Evolutionary conservation across 2,113 vertebrate genomes (phyloP).

Genomic region (Galeopterus variegatus): DNA sequence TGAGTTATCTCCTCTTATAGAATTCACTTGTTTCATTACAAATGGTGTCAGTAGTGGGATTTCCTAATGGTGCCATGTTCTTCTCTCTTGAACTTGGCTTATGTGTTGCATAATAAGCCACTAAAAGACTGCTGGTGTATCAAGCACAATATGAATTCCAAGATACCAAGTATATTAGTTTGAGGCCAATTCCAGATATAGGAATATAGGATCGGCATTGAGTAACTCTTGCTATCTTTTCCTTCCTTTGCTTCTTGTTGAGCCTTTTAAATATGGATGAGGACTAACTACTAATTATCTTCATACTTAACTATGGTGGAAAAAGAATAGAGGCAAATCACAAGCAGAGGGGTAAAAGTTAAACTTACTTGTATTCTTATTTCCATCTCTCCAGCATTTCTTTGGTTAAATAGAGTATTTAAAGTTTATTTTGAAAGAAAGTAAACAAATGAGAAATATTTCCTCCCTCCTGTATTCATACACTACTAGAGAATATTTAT

Average conservation of each 20-base stretch:
- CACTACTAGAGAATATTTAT: background rate
- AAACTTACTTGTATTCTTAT: background rate
- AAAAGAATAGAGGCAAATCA: background rate
- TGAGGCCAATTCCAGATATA: background rate
- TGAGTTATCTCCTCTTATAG: background rate
- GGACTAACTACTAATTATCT: background rate
- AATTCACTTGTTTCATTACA: background rate
- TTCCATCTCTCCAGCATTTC: background rate
- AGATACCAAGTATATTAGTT: background rate
- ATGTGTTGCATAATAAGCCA: background rate
- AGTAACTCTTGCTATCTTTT: background rate
- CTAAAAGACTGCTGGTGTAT: background rate
- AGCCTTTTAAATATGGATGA: background rate
- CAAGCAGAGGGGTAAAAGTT: background rate
- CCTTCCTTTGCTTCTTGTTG: background rate
- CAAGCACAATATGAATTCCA: background rate
- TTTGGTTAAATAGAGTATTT: constrained; percentile 1
- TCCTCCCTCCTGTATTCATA: background rate
- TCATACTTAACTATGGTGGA: background rate
- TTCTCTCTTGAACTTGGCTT: background rate
- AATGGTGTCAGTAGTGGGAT: background rate
- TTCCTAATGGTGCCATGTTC: background rate
- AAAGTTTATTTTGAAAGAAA: constrained; percentile 37
- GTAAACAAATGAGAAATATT: background rate
- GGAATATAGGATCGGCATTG: background rate